Conservation (phyloP, 2,797 vertebrate genomes). For the Sorex maritimensis region DNA sequence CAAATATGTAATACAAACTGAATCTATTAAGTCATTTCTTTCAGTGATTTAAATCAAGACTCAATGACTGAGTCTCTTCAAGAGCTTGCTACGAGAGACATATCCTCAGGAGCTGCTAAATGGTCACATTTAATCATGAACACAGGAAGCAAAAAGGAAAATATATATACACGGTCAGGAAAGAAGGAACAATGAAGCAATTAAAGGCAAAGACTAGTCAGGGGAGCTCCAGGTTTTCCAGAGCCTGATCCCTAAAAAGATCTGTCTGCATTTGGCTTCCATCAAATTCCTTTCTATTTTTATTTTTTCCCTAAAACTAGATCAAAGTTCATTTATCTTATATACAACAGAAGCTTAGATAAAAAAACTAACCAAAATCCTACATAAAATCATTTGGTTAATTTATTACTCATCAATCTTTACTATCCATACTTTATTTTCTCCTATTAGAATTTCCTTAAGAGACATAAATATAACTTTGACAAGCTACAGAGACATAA, state of each 20-base stretch:
- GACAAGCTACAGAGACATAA: background rate
- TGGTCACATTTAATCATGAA: conserved; percentile 12
- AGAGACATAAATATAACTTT: conserved; percentile 52
- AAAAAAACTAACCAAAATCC: conserved; percentile 54
- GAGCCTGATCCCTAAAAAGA: conserved; percentile 46
- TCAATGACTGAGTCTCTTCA: conserved; percentile 28
- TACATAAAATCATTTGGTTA: conserved; percentile 53
- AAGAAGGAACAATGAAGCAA: conserved; percentile 23
- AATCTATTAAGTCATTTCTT: background rate
- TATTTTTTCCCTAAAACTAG: conserved; percentile 59
- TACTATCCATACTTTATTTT: conserved; percentile 35
- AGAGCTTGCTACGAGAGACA: background rate
- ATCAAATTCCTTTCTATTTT: conserved; percentile 30
- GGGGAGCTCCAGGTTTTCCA: background rate
- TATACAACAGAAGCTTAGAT: conserved; percentile 68
- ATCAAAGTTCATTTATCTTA: conserved; percentile 64
- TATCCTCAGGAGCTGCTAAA: conserved; percentile 34
- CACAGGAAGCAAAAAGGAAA: background rate
- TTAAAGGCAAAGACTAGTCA: conserved; percentile 10
- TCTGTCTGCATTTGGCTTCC: conserved; percentile 61
- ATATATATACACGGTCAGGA: background rate
- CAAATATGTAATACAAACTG: conserved; percentile 17
- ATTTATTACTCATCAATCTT: conserved; percentile 21
- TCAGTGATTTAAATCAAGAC: conserved; percentile 15
- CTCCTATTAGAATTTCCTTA: conserved; percentile 46